A percentile compares a stretch with the other conserved stretches of the same genome.
Evolutionary conservation across 2,113 vertebrate genomes (phyloP).

Genomic region (Sprattus sprattus): DNA sequence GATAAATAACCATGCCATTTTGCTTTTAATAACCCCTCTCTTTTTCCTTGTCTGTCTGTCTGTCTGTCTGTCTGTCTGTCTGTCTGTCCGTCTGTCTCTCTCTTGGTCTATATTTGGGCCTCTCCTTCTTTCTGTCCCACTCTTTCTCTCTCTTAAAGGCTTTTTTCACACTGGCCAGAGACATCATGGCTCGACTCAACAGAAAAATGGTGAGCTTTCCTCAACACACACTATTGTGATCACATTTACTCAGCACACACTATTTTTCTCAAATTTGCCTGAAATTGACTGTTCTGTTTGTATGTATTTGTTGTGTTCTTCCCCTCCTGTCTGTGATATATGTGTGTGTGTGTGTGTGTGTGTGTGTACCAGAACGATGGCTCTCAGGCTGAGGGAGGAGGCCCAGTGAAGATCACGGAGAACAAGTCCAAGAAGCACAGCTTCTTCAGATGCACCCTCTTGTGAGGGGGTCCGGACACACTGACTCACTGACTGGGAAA

Average conservation of each 20-base stretch:
- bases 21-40: background rate
- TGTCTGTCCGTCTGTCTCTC: background rate
- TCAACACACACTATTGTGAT: background rate
- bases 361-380: constrained; percentile 80
- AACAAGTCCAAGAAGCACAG: constrained; percentile 93
- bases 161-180: constrained; percentile 93
- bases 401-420: constrained; percentile 92
- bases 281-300: background rate
- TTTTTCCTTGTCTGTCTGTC: background rate
- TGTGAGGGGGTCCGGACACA: constrained; percentile 68
- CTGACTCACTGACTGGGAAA: background rate
- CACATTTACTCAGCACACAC: background rate
- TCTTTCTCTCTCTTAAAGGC: constrained; percentile 70
- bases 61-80: background rate
- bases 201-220: constrained; percentile 90
- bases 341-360: no score
- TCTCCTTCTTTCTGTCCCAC: background rate
- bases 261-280: no score
- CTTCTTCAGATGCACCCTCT: constrained; percentile 90
- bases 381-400: constrained; percentile 79
- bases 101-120: background rate
- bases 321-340: no score
- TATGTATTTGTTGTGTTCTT: background rate
- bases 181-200: constrained; percentile 97
- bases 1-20: background rate